These are phyloP conservation scores for Chelmon rostratus DNA, from an alignment of 2,797 vertebrate genomes.

Conservation along the genomic window DNA sequence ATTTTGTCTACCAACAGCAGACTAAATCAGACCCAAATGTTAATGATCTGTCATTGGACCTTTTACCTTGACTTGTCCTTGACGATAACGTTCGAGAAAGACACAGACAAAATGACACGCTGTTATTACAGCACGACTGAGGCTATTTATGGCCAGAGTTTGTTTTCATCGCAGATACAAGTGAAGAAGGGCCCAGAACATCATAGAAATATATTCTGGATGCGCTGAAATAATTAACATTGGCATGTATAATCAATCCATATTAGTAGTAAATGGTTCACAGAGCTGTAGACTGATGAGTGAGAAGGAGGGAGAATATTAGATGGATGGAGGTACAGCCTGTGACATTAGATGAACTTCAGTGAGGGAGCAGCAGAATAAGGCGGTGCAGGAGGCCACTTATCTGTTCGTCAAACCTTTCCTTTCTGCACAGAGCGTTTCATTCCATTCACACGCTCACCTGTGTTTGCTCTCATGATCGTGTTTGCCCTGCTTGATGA, in stretches of 20 bases:
- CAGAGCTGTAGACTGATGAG: slow-evolving; percentile 18
- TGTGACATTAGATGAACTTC: slow-evolving; percentile 13
- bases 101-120: slow-evolving; percentile 9
- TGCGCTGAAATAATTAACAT: slow-evolving; percentile 24
- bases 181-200: not conserved
- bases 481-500: no score
- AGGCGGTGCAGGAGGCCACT: not conserved
- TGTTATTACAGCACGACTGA: not conserved
- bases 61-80: slow-evolving; percentile 45
- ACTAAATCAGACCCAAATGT: slow-evolving; percentile 55
- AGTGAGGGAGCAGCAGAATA: slow-evolving; percentile 26
- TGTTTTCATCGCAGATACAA: slow-evolving; percentile 23
- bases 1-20: slow-evolving; percentile 47
- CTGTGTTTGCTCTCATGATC: not conserved
- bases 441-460: not conserved
- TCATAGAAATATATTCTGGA: slow-evolving; percentile 13
- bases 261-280: slow-evolving; percentile 26
- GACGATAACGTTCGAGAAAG: not conserved
- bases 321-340: slow-evolving; percentile 15
- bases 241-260: slow-evolving; percentile 23
- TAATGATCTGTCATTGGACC: slow-evolving; percentile 45
- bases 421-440: slow-evolving; percentile 5
- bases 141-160: not conserved
- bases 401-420: slow-evolving; percentile 1
- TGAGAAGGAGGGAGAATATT: slow-evolving; percentile 2